Evolutionary conservation across 2,113 vertebrate species (phyloP).

Genomic region (Eidolon helvum): DNA sequence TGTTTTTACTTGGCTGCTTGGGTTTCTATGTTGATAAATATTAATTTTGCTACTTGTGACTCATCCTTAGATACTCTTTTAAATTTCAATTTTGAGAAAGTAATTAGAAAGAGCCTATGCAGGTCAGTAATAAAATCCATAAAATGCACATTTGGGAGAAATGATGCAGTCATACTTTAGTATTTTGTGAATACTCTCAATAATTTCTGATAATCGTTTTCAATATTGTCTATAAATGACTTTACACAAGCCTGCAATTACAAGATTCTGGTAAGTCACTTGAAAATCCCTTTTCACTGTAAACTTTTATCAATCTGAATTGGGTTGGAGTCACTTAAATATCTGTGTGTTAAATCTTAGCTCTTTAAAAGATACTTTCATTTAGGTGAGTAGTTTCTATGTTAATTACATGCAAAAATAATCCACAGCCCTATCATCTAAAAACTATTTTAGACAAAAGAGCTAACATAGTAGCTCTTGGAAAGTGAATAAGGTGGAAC

Average conservation of each 20-base stretch:
- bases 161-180: neutral
- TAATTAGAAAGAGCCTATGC: neutral
- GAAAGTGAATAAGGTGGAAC: neutral
- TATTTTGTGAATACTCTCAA: neutral
- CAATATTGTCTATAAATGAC: slow-evolving; percentile 11
- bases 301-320: slow-evolving; percentile 2
- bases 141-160: neutral
- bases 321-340: neutral
- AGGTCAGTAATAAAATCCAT: neutral
- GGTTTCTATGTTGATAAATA: neutral
- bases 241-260: neutral
- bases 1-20: neutral
- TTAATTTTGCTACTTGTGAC: neutral
- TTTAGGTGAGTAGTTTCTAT: neutral
- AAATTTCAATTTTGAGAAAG: neutral
- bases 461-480: neutral
- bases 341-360: neutral
- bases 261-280: neutral
- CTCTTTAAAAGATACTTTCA: slow-evolving; percentile 18
- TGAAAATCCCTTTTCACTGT: neutral
- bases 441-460: neutral
- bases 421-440: neutral
- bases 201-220: slow-evolving; percentile 9
- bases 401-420: neutral
- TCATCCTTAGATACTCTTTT: neutral